Evolutionary conservation across 2,113 vertebrate species (phyloP), one percentile per base, ranked within the genome.

Genomic region (Leptosomus discolor): DNA sequence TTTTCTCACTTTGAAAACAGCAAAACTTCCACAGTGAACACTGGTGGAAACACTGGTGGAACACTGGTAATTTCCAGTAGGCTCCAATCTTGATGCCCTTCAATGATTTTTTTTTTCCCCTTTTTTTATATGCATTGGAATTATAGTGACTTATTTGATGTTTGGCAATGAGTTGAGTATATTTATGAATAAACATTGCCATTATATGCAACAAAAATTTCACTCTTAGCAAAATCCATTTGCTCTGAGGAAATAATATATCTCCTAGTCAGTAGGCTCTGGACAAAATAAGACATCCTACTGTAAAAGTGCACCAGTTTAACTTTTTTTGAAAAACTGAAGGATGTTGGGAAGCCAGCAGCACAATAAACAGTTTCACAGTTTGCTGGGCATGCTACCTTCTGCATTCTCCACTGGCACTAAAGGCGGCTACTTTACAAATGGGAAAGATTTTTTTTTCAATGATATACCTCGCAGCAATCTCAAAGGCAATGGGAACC

Each of bases 401-500:
- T 60, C 48, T 56, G 51, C 17, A 2, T 5, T 34, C 39, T 17
- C 10, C 2, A 1, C 48, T 22, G 26, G 15, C 32, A 32, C 22
- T 34, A 7, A 54, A 41, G 67, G 32, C 0, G 3, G 58, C 34
- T 37, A n/a, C 34, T 46, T 79, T 22, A 53, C 29, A 20, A 41
- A 48, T 5, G 3, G 22, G 24, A 58, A 90, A 50, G 2, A 54
- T 6, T 15, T 43, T 46, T 39, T 63, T 56, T 77, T 37, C 37
- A 37, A n/a, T 78, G 50, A 79, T 58, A 46, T 81, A 95, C 54
- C 39, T 73, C 48, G 5, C 32, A 83, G 56, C 73, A 64, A 37
- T 34, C 76, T 93, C 68, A 92, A 88, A 97, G 97, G 90, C 90
- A 75, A 95, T 23, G 36, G 87, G 84, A 96, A 97, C 46, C 73